Conservation (phyloP, 2,113 vertebrate species). For the Etia nguti region DNA sequence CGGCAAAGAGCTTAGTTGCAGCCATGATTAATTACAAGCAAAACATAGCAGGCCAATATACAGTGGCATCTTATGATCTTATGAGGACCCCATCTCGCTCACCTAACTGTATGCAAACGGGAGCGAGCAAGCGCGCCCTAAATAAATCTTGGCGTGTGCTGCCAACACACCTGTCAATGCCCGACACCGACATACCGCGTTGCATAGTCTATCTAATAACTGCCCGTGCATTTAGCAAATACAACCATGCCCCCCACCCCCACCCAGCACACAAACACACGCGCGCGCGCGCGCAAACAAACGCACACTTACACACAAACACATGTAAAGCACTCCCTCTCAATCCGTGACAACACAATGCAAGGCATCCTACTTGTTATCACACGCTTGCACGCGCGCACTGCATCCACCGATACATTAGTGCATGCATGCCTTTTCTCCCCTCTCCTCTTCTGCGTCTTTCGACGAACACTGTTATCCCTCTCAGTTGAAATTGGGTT, state of each 20-base stretch:
- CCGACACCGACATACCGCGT: conserved; percentile 28
- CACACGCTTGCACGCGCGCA: background rate
- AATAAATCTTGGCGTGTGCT: conserved; percentile 51
- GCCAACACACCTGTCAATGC: conserved; percentile 65
- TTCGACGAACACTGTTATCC: background rate
- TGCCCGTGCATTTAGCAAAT: conserved; percentile 19
- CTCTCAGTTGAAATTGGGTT: conserved; percentile 31
- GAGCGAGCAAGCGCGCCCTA: conserved; percentile 50
- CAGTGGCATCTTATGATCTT: conserved; percentile 27
- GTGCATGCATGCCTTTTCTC: background rate
- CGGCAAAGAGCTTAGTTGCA: conserved; percentile 32
- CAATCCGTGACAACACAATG: conserved; percentile 38
- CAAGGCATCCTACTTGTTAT: background rate
- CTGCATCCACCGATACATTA: background rate
- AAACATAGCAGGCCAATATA: conserved; percentile 46
- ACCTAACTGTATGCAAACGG: conserved; percentile 47
- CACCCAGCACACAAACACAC: background rate
- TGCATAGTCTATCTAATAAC: conserved; percentile 29
- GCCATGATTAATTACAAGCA: conserved; percentile 50
- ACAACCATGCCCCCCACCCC: conserved; percentile 1
- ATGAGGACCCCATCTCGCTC: conserved; percentile 8
- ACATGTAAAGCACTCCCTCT: conserved; percentile 14
- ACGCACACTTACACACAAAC: background rate
- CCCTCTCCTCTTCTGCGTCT: background rate
- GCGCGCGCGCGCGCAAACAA: background rate